Percentiles rank a stretch among this genome's conserved stretches.
These are phyloP conservation scores for Desmodus rotundus DNA, from an alignment of 2,113 vertebrate genomes.

Conservation along the genomic window DNA sequence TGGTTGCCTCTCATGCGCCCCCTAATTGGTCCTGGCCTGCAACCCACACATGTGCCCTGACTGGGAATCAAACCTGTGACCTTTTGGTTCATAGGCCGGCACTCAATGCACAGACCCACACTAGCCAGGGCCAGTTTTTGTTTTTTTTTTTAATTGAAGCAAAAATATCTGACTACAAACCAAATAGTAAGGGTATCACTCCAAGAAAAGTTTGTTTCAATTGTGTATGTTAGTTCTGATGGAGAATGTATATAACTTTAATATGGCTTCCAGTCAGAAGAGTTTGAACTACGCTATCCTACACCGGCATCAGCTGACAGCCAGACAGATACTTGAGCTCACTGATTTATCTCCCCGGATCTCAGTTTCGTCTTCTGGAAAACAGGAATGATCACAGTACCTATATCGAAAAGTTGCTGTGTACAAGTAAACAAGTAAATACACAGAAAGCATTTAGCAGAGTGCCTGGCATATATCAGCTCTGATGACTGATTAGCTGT, in stretches of 20 bases:
- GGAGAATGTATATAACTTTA: not conserved
- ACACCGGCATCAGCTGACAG: not conserved
- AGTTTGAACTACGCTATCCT: slow-evolving; percentile 6
- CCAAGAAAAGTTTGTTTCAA: slow-evolving; percentile 17
- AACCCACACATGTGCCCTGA: too few species aligned
- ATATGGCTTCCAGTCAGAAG: not conserved
- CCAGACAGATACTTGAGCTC: not conserved
- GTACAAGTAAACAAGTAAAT: not conserved
- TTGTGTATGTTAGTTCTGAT: not conserved
- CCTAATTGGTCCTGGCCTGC: too few species aligned
- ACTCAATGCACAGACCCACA: too few species aligned
- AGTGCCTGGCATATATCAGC: not conserved
- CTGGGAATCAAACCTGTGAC: too few species aligned
- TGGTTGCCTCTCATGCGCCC: too few species aligned
- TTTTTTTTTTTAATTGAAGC: not conserved
- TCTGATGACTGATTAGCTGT: slow-evolving; percentile 17
- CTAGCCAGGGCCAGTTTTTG: not conserved
- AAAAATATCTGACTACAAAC: not conserved
- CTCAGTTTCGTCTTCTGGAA: not conserved
- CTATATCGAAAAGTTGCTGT: not conserved
- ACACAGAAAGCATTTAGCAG: not conserved
- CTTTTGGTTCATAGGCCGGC: too few species aligned
- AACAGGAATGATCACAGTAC: not conserved
- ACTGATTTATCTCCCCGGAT: not conserved
- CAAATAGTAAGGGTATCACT: not conserved